phyloP scores from a whole-genome alignment of 2,113 vertebrate genomes.

The Hemibagrus wyckioides region DNA sequence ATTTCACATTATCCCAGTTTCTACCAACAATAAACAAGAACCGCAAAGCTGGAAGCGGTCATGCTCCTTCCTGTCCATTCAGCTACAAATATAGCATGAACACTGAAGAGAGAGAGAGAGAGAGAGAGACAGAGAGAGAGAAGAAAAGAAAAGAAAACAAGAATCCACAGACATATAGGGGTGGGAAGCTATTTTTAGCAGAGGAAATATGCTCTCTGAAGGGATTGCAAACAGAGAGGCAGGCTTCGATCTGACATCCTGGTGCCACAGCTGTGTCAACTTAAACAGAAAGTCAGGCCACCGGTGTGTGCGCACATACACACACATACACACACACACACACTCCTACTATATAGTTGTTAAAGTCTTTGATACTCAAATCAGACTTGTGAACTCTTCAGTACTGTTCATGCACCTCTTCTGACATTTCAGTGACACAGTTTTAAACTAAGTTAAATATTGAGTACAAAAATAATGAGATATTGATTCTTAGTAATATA shows the following conservation, averaged over 20 bases:
- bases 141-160: conserved; percentile 38
- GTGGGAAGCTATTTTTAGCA: conserved; percentile 71
- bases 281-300: conserved; percentile 66
- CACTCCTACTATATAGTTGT: conserved; percentile 36
- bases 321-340: conserved; percentile 49
- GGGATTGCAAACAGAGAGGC: conserved; percentile 74
- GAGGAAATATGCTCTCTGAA: conserved; percentile 70
- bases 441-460: neutral
- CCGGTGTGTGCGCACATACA: conserved; percentile 41
- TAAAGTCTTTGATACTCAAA: conserved; percentile 19
- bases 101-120: conserved; percentile 36
- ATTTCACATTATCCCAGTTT: conserved; percentile 29
- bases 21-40: conserved; percentile 43
- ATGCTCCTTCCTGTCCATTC: conserved; percentile 53
- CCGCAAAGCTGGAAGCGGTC: conserved; percentile 42
- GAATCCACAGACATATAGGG: conserved; percentile 50
- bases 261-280: conserved; percentile 81
- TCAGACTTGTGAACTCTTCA: conserved; percentile 11
- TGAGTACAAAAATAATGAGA: neutral
- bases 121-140: neutral
- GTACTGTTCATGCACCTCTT: neutral
- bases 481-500: neutral
- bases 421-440: neutral
- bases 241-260: conserved; percentile 75
- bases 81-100: conserved; percentile 59